Percentiles rank a stretch among this genome's conserved stretches.
Evolutionary conservation across 2,888 invertebrate genomes (phyloP).

Genomic region (Bruchidius siliquastri): DNA sequence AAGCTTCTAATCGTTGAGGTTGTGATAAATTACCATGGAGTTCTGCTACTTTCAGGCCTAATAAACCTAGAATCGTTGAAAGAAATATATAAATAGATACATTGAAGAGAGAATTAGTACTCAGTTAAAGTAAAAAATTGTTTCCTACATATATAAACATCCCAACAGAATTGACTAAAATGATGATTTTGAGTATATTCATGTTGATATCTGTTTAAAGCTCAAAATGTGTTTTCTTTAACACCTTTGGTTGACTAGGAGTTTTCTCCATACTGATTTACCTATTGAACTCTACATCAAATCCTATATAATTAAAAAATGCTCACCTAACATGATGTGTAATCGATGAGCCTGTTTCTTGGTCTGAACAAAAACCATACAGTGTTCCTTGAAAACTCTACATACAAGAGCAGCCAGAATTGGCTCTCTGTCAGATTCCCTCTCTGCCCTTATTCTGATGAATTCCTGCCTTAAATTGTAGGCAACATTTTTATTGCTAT

Average conservation of each 20-base stretch:
- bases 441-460: constrained; percentile 80
- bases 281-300: too few species aligned
- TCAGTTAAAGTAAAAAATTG: too few species aligned
- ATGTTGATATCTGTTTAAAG: too few species aligned
- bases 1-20: constrained; percentile 84
- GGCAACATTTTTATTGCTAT: constrained; percentile 93
- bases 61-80: constrained; percentile 54
- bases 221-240: too few species aligned
- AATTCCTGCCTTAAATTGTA: constrained; percentile 95
- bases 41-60: constrained; percentile 83
- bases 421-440: constrained; percentile 89
- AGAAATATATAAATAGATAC: not conserved
- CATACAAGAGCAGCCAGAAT: constrained; percentile 77
- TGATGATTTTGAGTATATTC: too few species aligned
- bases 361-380: constrained; percentile 95
- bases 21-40: constrained; percentile 96
- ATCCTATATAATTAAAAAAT: too few species aligned
- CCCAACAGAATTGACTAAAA: too few species aligned
- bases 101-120: too few species aligned
- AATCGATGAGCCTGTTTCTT: constrained; percentile 93
- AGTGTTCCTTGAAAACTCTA: constrained; percentile 85
- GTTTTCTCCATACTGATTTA: too few species aligned
- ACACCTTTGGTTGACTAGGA: too few species aligned
- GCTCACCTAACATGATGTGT: constrained; percentile 68
- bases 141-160: too few species aligned